Percentiles rank a stretch among this genome's conserved stretches.
Conservation (phyloP, 2,113 vertebrate genomes). For the Caloenas nicobarica region DNA sequence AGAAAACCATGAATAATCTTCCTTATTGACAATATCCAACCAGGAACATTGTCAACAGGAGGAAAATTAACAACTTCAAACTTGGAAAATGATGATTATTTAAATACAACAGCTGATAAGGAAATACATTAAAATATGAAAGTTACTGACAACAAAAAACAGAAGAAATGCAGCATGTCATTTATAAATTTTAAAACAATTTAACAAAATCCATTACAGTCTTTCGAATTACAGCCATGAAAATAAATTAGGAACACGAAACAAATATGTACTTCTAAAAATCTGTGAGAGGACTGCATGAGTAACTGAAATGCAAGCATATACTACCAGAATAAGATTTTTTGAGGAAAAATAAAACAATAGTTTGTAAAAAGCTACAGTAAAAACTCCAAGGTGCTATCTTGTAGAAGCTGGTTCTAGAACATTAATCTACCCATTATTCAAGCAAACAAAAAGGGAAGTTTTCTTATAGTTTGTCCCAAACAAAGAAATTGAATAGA, state of each 20-base stretch:
- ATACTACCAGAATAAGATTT: constrained; percentile 13
- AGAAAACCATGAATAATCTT: neutral
- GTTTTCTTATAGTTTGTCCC: neutral
- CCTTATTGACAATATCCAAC: neutral
- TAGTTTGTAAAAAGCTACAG: neutral
- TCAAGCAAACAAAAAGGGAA: constrained; percentile 27
- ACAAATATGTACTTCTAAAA: neutral
- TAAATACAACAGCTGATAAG: neutral
- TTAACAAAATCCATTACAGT: constrained; percentile 49
- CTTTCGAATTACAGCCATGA: constrained; percentile 50
- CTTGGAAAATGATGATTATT: neutral
- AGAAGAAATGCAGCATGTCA: constrained; percentile 34
- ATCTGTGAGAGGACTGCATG: neutral
- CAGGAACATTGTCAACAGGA: neutral
- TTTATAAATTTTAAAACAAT: constrained; percentile 12
- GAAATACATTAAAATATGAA: neutral
- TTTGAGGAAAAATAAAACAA: neutral
- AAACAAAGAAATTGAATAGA: constrained; percentile 3
- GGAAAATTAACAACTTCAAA: neutral
- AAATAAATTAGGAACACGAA: constrained; percentile 55
- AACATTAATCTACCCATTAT: neutral
- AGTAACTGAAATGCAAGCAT: neutral
- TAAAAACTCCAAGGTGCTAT: neutral
- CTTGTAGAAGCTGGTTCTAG: neutral
- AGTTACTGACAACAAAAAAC: neutral